Base-by-base conservation (phyloP, 2,888 invertebrate genomes). In the Andrena marginata region DNA sequence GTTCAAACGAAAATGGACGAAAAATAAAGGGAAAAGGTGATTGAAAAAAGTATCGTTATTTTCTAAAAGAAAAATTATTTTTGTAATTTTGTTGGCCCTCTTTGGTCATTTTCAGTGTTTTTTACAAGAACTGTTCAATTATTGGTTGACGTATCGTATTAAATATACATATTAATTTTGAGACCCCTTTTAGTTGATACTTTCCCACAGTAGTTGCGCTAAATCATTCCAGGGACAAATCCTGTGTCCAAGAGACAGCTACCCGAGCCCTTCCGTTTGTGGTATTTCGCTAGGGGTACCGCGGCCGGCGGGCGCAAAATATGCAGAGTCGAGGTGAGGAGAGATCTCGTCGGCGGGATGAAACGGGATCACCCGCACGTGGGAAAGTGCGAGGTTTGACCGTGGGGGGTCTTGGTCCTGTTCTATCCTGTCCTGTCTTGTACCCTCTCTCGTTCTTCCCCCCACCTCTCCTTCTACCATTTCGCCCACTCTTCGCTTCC, bases 281-380 rank as follows among this genome's bases (percentile, higher is more conserved):
- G 79, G 84, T 70, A 84, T 84, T 79, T 56, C 51, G 73, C 49
- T 72, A 49, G 69, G 65, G 77, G 72, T 69, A 71, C 7, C 51
- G 33, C 23, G 82, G 64, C 56, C 48, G 68, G 62, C 56, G 68
- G 73, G 80, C 74, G 82, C 77, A 76, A 87, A 88, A 86, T 87
- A 89, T 89, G 88, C 87, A 86, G 87, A 90, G 87, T 86, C 89
- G 87, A 89, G 89, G 89, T 87, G 89, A 87, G 85, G 86, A 90
- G 89, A 89, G 86, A 89, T 76, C 81, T 87, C 87, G 93, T 91
- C 94, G 93, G 94, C 92, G 90, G 92, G 93, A 94, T 93, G 91
- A 94, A 94, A 94, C 93, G 92, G 89, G 94, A 94, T 94, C 94
- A 93, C 94, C 94, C 94, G 93, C 93, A 94, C 93, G 93, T 94